Evolutionary conservation across 2,888 invertebrate species (phyloP).

Genomic region (Trilocha varians): DNA sequence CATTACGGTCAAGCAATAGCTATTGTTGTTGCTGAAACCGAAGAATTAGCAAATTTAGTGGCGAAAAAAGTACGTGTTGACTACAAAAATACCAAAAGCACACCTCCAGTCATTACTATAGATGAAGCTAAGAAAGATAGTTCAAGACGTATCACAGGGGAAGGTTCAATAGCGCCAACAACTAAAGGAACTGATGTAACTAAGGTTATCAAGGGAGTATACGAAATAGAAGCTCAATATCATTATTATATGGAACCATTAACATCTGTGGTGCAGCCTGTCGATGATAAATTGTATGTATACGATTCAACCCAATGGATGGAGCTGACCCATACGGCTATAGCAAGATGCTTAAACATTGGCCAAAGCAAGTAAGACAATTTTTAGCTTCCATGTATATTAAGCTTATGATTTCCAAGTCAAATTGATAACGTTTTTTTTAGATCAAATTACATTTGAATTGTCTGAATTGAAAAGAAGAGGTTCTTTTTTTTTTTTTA

Average conservation of each 20-base stretch:
- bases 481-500: too few relatives aligned
- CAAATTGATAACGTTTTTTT: too few relatives aligned
- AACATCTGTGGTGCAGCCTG: constrained; percentile 76
- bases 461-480: too few relatives aligned
- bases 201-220: constrained; percentile 70
- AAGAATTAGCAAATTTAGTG: constrained; percentile 68
- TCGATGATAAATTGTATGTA: constrained; percentile 79
- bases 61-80: constrained; percentile 73
- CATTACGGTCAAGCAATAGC: constrained; percentile 81
- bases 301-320: constrained; percentile 78
- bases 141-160: constrained; percentile 29
- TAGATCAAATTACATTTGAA: too few relatives aligned
- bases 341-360: constrained; percentile 70
- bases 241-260: constrained; percentile 85
- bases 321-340: constrained; percentile 71
- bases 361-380: constrained; percentile 73
- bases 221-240: constrained; percentile 77
- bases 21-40: constrained; percentile 76
- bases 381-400: too few relatives aligned
- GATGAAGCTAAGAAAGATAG: constrained; percentile 59
- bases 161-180: constrained; percentile 30
- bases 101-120: constrained; percentile 46
- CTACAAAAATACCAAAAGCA: constrained; percentile 52
- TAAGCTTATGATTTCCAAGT: too few relatives aligned
- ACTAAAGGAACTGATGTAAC: constrained; percentile 41